Percentiles rank a stretch among this genome's conserved stretches.
Conservation (phyloP, 2,113 vertebrate species). For the Cyanoliseus patagonus region DNA sequence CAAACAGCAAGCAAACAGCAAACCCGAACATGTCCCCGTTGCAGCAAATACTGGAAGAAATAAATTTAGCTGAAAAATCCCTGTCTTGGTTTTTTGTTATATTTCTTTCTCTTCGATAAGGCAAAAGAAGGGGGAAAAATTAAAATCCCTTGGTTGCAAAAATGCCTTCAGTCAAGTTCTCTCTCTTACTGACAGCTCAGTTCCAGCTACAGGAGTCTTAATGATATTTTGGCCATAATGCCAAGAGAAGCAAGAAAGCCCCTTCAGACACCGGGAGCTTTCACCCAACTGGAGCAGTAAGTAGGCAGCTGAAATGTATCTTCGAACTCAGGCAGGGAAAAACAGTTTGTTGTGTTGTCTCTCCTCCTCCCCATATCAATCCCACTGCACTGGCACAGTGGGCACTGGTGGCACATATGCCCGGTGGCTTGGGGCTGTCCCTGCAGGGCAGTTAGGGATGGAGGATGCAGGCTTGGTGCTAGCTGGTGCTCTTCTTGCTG, state of each 20-base stretch:
- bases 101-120: slow-evolving; percentile 62
- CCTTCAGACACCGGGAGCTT: slow-evolving; percentile 37
- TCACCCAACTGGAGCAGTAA: slow-evolving; percentile 47
- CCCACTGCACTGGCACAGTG: accelerated
- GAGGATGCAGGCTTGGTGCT: background rate
- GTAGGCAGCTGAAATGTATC: slow-evolving; percentile 63
- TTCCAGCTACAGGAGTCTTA: slow-evolving; percentile 68
- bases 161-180: slow-evolving; percentile 68
- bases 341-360: background rate
- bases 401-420: accelerated
- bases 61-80: slow-evolving; percentile 63
- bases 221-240: slow-evolving; percentile 67
- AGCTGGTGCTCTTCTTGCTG: accelerated
- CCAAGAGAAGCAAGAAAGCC: slow-evolving; percentile 59
- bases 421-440: accelerated
- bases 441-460: accelerated
- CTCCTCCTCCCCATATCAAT: background rate
- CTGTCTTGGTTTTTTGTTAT: slow-evolving; percentile 52
- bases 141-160: slow-evolving; percentile 68
- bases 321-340: slow-evolving; percentile 9
- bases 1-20: slow-evolving; percentile 41
- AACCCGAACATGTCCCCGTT: slow-evolving; percentile 16
- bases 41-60: slow-evolving; percentile 57
- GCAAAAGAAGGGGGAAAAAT: slow-evolving; percentile 43
- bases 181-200: slow-evolving; percentile 71